These are phyloP conservation scores for Dynastes hyllus DNA, from an alignment of 2,888 invertebrate species.

Conservation along the genomic window DNA sequence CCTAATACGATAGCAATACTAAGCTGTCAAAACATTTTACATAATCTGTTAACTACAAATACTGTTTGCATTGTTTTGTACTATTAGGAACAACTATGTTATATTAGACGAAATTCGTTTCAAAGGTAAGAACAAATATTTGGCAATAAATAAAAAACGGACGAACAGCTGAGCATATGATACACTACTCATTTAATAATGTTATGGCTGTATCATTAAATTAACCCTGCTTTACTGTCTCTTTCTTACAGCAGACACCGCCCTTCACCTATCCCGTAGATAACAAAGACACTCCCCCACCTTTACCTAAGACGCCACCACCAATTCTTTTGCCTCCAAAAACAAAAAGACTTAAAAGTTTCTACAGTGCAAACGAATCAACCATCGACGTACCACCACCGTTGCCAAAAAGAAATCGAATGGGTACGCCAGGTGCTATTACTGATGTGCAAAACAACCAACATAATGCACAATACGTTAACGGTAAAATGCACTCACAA, in stretches of 20 bases:
- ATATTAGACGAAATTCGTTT: background rate
- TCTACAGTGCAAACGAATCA: slow-evolving; percentile 53
- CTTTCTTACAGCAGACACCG: slow-evolving; percentile 69
- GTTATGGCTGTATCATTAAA: slow-evolving; percentile 59
- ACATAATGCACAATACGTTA: slow-evolving; percentile 58
- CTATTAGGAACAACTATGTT: too few species aligned
- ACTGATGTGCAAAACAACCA: slow-evolving; percentile 56
- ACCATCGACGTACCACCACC: slow-evolving; percentile 71
- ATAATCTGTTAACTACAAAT: background rate
- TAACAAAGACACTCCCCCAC: slow-evolving; percentile 61
- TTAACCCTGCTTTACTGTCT: slow-evolving; percentile 70
- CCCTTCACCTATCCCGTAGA: slow-evolving; percentile 59
- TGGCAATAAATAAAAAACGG: background rate
- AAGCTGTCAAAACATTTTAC: too few species aligned
- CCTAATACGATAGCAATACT: too few species aligned
- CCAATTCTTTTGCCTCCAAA: slow-evolving; percentile 60
- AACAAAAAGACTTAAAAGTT: slow-evolving; percentile 55
- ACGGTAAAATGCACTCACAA: slow-evolving; percentile 62
- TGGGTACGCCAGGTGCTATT: slow-evolving; percentile 20
- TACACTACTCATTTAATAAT: slow-evolving; percentile 40
- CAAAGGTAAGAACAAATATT: background rate
- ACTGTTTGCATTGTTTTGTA: background rate
- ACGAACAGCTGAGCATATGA: slow-evolving; percentile 47
- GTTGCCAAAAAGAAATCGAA: slow-evolving; percentile 73
- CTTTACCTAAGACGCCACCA: slow-evolving; percentile 59